phyloP scores from a whole-genome alignment of 2,113 vertebrate species.

The Erythrocercus mccallii region DNA sequence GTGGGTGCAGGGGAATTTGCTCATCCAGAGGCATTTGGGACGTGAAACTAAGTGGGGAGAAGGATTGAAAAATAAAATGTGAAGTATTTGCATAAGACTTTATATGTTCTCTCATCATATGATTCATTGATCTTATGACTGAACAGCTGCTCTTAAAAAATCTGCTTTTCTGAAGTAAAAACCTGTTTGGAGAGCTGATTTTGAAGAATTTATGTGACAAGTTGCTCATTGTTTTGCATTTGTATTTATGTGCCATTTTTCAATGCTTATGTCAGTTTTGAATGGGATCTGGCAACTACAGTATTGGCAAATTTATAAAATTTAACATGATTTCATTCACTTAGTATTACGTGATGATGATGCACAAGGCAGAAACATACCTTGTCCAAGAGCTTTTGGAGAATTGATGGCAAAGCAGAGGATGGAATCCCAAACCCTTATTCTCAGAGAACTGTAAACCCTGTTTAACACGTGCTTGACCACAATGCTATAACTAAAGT shows the following conservation, averaged over 20 bases:
- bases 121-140: conserved; percentile 57
- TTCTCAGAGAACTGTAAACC: neutral
- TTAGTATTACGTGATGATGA: neutral
- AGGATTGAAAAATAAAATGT: neutral
- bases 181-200: neutral
- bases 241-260: conserved; percentile 19
- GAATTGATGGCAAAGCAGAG: neutral
- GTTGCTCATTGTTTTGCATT: conserved; percentile 28
- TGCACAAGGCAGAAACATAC: neutral
- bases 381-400: neutral
- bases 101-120: conserved; percentile 15
- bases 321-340: neutral
- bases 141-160: conserved; percentile 40
- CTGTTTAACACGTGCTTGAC: neutral
- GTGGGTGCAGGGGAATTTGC: neutral
- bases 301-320: neutral
- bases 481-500: neutral
- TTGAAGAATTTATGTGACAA: conserved; percentile 19
- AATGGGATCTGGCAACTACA: neutral
- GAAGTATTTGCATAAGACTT: conserved; percentile 9
- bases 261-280: neutral
- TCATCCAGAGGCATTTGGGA: neutral
- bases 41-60: neutral
- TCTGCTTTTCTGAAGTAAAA: conserved; percentile 8
- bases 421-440: neutral